Evolutionary conservation across 2,113 vertebrate genomes (phyloP).

Genomic region (Anguilla japonica): DNA sequence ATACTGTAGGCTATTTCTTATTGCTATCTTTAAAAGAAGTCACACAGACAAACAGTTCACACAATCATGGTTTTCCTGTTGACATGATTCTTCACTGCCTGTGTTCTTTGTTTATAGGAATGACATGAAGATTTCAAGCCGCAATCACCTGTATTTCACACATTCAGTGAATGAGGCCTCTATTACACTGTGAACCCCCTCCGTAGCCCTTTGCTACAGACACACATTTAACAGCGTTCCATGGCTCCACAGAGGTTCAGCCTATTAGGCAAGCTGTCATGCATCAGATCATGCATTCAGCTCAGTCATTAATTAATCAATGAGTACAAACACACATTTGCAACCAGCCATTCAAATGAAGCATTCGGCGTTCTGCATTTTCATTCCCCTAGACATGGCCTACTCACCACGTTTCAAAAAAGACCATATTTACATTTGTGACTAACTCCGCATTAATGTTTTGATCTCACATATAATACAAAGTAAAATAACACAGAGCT

Average conservation of each 20-base stretch:
- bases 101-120: too few species aligned
- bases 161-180: too few species aligned
- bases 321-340: neutral
- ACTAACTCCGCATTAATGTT: neutral
- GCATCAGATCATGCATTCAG: neutral
- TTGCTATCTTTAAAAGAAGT: too few species aligned
- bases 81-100: neutral
- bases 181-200: neutral
- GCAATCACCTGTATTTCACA: too few species aligned
- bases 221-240: neutral
- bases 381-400: neutral
- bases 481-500: too few species aligned
- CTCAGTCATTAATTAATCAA: slow-evolving; percentile 4
- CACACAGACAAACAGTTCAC: too few species aligned
- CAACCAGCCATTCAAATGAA: neutral
- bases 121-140: too few species aligned
- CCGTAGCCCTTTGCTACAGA: neutral
- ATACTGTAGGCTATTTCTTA: too few species aligned
- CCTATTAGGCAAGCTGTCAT: neutral
- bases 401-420: neutral
- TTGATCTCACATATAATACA: neutral
- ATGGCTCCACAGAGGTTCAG: neutral
- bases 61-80: too few species aligned
- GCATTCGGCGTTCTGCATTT: neutral
- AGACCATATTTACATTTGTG: neutral